Percentiles rank a stretch among this genome's conserved stretches.
phyloP scores from a whole-genome alignment of 2,888 invertebrate species.

The Agrochola circellaris region DNA sequence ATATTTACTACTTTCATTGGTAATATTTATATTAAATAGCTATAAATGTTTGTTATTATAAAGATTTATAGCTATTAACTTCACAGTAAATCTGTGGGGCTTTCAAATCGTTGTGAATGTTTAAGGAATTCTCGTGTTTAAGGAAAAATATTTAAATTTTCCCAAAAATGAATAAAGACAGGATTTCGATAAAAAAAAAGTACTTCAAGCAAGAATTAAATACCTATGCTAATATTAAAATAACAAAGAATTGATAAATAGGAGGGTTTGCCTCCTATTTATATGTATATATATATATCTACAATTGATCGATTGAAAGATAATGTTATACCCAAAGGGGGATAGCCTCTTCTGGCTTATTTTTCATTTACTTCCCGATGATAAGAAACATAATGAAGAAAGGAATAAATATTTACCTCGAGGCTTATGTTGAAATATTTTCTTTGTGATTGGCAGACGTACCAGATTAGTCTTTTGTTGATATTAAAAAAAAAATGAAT shows the following conservation, averaged over 20 bases:
- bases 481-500: conserved; percentile 21
- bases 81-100: not conserved
- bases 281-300: too few species aligned
- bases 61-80: not conserved
- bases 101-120: not conserved
- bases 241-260: conserved; percentile 10
- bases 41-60: not conserved
- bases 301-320: conserved; percentile 51
- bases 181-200: not conserved
- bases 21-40: not conserved
- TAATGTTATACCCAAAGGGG: conserved; percentile 33
- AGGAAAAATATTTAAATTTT: not conserved
- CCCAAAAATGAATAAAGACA: not conserved
- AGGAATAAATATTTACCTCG: conserved; percentile 30
- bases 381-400: conserved; percentile 34
- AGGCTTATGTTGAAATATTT: conserved; percentile 21
- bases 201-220: not conserved
- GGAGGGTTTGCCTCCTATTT: too few species aligned
- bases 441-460: conserved; percentile 26
- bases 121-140: not conserved
- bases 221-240: not conserved
- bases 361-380: conserved; percentile 31
- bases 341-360: conserved; percentile 29
- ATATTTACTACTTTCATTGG: not conserved
- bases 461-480: conserved; percentile 29